These are phyloP conservation scores for Himalopsyche japonica DNA, from an alignment of 2,888 invertebrate genomes.

Conservation along the genomic window DNA sequence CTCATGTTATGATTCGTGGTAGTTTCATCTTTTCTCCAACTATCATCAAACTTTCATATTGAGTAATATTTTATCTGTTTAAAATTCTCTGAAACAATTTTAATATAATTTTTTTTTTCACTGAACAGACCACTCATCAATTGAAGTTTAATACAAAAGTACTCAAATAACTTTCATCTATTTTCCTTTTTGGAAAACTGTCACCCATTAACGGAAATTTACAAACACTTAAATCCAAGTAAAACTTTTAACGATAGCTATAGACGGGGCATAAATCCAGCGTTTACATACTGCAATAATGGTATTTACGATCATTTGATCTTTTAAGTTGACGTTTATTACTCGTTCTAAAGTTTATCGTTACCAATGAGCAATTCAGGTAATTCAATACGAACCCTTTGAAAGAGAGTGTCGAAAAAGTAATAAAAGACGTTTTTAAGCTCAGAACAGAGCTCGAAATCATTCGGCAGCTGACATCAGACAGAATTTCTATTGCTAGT, in stretches of 20 bases:
- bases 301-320: not conserved
- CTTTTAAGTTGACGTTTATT: not conserved
- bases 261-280: not conserved
- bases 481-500: too few species aligned
- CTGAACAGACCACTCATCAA: not conserved
- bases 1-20: too few species aligned
- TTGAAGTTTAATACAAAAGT: not conserved
- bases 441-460: too few species aligned
- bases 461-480: too few species aligned
- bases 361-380: not conserved
- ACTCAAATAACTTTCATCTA: not conserved
- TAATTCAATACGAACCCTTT: not conserved
- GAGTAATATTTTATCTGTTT: too few species aligned
- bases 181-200: not conserved
- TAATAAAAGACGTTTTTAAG: too few species aligned
- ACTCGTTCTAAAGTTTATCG: too few species aligned
- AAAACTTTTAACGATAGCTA: not conserved
- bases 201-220: not conserved
- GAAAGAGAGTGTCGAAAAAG: constrained; percentile 44
- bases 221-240: not conserved
- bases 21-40: too few species aligned
- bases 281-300: not conserved
- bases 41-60: too few species aligned
- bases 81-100: not conserved
- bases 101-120: not conserved